Evolutionary conservation across 2,797 vertebrate genomes (phyloP), one percentile per base, ranked within the genome.

Genomic region (Phylloscopus collybita): DNA sequence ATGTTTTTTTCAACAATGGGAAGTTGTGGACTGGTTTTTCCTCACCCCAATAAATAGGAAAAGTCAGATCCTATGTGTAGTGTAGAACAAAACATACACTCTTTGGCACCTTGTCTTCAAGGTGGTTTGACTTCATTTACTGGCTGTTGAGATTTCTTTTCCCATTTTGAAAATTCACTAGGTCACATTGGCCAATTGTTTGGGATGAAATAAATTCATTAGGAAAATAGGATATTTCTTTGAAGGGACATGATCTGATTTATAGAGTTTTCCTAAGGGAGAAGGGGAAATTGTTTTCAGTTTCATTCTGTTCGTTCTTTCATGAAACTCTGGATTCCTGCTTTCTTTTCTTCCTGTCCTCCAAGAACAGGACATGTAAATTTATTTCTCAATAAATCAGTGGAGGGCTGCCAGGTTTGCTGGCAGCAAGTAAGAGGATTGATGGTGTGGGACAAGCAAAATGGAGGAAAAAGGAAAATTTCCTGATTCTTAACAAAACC

Each of bases 361-460:
- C 54, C 69, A 44, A 81, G 29, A 60, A 44, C 16, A 86, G 16
- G 26, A 49, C 34, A 60, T 45, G n/a, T 6, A 91, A 71, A 81
- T 78, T n/a, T 57, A 72, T 89, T 89, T 87, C 66, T 81, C 61
- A 84, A 8, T 57, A 89, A 47, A 87, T 57, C 78, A 74, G 18
- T 34, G 50, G 71, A 61, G 45, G 15, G 16, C 13, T 78, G 13
- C n/a, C 34, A 64, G 57, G 19, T 49, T 71, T 86, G 9, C 26
- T 61, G 59, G 34, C 71, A 92, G 42, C 1, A 1, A 42, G 62
- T 60, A 71, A 42, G 32, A 81, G 29, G 17, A 59, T 23, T 56
- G 40, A n/a, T 27, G 30, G 7, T 70, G 60, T 26, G 20, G 56
- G 23, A 74, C 29, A 57, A 76, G 32, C 36, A 80, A 38, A 90